A percentile compares a stretch with the other conserved stretches of the same genome.
phyloP scores from a whole-genome alignment of 2,797 vertebrate genomes.

The Perodicticus potto region DNA sequence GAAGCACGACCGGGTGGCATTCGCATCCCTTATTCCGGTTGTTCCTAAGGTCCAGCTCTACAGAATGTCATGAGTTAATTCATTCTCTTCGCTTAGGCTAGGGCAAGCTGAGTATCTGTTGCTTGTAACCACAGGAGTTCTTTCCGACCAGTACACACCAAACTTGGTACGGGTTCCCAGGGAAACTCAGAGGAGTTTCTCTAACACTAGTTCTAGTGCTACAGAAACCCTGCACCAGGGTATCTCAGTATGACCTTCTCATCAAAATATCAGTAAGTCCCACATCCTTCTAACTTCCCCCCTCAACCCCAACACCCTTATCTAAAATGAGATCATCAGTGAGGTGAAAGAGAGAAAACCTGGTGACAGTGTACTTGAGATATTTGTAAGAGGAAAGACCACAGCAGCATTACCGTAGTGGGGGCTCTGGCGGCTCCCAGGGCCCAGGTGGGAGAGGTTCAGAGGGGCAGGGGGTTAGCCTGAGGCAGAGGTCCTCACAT shows the following conservation, averaged over 20 bases:
- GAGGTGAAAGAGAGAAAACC: background rate
- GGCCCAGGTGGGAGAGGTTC: background rate
- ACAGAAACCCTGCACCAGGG: background rate
- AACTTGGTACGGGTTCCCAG: background rate
- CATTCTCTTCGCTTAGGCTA: background rate
- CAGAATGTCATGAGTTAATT: background rate
- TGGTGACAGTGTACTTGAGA: background rate
- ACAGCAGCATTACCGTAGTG: background rate
- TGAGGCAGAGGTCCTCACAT: background rate
- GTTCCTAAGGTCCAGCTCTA: background rate
- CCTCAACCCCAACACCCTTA: background rate
- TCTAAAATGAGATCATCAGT: background rate
- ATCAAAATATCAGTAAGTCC: background rate
- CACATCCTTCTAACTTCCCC: background rate
- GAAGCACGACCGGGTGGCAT: background rate
- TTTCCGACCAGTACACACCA: background rate
- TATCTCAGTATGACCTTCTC: background rate
- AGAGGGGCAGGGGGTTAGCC: background rate
- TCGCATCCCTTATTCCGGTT: background rate
- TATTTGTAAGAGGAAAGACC: background rate
- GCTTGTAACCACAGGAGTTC: slow-evolving; percentile 19
- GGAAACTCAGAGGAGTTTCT: background rate
- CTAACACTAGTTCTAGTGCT: background rate
- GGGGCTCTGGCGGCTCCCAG: background rate
- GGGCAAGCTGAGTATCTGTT: background rate